A percentile compares a stretch with the other conserved stretches of the same genome.
Conservation (phyloP, 2,888 invertebrate species). For the Pasiphila rectangulata region DNA sequence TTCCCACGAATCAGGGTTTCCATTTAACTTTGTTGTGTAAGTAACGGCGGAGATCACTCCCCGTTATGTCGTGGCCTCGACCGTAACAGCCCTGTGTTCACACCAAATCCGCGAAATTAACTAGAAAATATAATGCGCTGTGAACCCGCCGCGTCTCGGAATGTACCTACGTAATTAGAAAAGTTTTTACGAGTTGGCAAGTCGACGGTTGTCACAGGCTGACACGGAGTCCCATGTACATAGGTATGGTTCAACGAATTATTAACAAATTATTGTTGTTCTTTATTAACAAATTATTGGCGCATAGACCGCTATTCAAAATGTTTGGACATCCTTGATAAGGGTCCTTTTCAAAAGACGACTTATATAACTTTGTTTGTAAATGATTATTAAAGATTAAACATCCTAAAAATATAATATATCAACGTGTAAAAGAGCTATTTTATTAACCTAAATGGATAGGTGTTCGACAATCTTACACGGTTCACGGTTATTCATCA, state of each 20-base stretch:
- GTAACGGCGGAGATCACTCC: constrained; percentile 48
- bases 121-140: constrained; percentile 71
- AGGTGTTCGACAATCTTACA: no score
- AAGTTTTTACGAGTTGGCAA: constrained; percentile 77
- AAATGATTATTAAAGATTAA: no score
- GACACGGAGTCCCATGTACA: constrained; percentile 64
- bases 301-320: not conserved
- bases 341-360: not conserved
- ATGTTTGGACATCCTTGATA: not conserved
- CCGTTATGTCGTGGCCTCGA: constrained; percentile 38
- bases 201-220: constrained; percentile 68
- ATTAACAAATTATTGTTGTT: constrained; percentile 65
- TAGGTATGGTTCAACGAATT: constrained; percentile 72
- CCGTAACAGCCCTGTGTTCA: constrained; percentile 43
- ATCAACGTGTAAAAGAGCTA: no score
- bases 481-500: no score
- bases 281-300: no score
- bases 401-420: no score
- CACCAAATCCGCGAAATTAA: constrained; percentile 68
- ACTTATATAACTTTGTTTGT: no score
- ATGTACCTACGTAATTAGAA: constrained; percentile 75
- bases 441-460: no score
- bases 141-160: constrained; percentile 62
- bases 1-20: constrained; percentile 50
- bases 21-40: constrained; percentile 59